Percentiles rank a stretch among this genome's conserved stretches.
phyloP scores from a whole-genome alignment of 2,797 vertebrate species.

The Streptopelia turtur region DNA sequence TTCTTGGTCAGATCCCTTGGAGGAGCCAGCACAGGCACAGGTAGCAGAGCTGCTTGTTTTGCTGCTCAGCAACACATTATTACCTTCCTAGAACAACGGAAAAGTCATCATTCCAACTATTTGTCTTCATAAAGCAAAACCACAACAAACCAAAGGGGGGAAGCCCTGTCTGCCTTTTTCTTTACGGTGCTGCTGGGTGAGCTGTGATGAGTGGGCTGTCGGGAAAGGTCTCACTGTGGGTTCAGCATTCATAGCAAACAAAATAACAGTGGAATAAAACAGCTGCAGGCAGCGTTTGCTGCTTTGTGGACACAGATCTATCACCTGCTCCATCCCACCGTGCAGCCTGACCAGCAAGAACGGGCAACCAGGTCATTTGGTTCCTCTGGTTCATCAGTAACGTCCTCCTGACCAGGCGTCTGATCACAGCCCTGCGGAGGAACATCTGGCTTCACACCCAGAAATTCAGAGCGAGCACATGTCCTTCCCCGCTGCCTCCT shows the following conservation, averaged over 20 bases:
- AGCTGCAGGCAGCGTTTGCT: background rate
- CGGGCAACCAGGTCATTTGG: background rate
- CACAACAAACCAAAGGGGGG: background rate
- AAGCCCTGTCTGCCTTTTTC: background rate
- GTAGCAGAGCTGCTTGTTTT: background rate
- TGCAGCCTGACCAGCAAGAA: background rate
- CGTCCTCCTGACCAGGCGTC: background rate
- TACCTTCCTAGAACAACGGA: background rate
- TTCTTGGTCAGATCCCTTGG: conserved; percentile 86
- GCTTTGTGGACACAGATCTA: background rate
- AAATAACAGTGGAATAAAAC: background rate
- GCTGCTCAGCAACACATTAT: background rate
- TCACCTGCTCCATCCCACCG: background rate
- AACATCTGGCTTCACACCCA: background rate
- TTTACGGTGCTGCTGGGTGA: background rate
- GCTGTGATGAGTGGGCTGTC: background rate
- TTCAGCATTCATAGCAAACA: background rate
- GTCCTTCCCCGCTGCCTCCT: background rate
- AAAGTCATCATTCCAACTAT: background rate
- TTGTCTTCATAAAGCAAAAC: background rate
- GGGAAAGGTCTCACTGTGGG: background rate
- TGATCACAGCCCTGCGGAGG: background rate
- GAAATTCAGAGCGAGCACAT: fast-evolving
- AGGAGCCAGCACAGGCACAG: background rate
- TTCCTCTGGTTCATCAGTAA: background rate